phyloP scores from a whole-genome alignment of 2,113 vertebrate species.

The Limnothrissa miodon region DNA sequence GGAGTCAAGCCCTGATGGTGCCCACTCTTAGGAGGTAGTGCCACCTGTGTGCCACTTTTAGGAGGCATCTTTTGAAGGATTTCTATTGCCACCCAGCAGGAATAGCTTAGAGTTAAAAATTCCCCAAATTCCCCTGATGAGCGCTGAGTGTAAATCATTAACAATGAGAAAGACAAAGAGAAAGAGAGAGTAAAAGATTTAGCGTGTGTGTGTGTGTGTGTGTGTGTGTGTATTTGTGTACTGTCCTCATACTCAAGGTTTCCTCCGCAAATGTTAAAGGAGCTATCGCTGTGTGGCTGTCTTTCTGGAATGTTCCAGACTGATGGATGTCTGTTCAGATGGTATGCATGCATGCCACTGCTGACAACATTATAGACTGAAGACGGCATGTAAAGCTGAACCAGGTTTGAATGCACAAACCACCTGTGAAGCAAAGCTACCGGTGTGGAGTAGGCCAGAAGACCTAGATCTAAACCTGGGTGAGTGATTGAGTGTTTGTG shows the following conservation, averaged over 20 bases:
- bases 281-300: neutral
- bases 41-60: neutral
- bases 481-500: neutral
- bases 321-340: neutral
- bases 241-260: neutral
- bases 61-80: neutral
- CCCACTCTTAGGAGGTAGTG: neutral
- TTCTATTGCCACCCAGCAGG: neutral
- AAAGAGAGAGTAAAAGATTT: neutral
- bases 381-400: neutral
- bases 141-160: neutral
- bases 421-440: neutral
- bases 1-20: too few relatives aligned
- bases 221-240: neutral
- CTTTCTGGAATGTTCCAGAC: conserved; percentile 5
- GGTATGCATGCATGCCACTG: neutral
- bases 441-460: neutral
- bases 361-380: neutral
- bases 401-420: neutral
- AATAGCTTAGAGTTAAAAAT: neutral
- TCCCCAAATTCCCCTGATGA: neutral
- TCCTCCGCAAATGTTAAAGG: neutral
- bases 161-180: neutral
- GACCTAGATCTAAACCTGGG: neutral
- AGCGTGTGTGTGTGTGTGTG: neutral